A percentile compares a stretch with the other conserved stretches of the same genome.
Evolutionary conservation across 1,140 invertebrate genomes (phyloP).

Genomic region (Drosophila littoralis): DNA sequence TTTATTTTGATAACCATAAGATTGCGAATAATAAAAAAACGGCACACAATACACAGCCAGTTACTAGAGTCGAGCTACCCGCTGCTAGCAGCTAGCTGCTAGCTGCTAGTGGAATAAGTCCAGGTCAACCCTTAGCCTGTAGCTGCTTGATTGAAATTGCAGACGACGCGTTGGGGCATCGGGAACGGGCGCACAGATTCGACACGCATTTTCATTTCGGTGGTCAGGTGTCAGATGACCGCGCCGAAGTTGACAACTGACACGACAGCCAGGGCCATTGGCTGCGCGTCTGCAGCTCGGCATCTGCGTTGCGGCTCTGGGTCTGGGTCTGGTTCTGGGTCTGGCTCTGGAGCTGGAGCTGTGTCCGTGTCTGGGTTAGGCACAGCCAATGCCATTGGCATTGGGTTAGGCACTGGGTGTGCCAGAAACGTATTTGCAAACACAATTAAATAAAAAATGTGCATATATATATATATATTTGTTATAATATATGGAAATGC

Average conservation of each 20-base stretch:
- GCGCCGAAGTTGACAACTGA: conserved; percentile 74
- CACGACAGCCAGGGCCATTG: conserved; percentile 63
- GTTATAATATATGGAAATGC: neutral
- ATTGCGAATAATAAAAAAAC: conserved; percentile 69
- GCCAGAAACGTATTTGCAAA: conserved; percentile 14
- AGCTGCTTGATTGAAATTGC: conserved; percentile 74
- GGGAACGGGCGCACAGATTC: conserved; percentile 42
- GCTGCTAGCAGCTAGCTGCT: neutral
- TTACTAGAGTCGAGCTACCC: neutral
- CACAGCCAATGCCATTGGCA: conserved; percentile 15
- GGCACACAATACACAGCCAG: neutral
- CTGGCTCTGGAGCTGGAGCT: neutral
- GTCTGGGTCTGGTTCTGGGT: neutral
- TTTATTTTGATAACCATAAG: conserved; percentile 83
- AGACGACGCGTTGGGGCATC: conserved; percentile 37
- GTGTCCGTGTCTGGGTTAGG: conserved; percentile 33
- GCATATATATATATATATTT: neutral
- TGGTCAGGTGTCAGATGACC: conserved; percentile 67
- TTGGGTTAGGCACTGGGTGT: conserved; percentile 13
- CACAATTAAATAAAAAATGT: neutral
- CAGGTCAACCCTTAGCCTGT: conserved; percentile 77
- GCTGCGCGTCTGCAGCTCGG: neutral
- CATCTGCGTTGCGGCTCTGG: neutral
- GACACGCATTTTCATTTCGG: conserved; percentile 76
- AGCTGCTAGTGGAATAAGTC: neutral